Evolutionary conservation across 2,113 vertebrate species (phyloP), one percentile per base, ranked within the genome.

Genomic region (Tragelaphus strepsiceros): DNA sequence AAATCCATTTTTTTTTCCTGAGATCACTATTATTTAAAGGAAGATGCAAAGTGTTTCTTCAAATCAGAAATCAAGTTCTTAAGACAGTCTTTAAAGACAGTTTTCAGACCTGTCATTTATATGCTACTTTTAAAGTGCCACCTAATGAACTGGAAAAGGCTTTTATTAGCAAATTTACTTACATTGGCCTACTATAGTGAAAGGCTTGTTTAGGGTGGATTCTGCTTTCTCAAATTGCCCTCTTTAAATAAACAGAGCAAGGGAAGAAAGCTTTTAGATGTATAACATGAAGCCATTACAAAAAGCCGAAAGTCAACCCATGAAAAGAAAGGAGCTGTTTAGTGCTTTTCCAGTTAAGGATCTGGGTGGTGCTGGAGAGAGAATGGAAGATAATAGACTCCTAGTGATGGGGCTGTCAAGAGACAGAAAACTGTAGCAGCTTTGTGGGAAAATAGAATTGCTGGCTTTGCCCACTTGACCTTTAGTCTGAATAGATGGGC

Each of bases 201-300:
- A 94, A 91, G 96, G 58, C 74, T 98, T 59, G 49, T 86, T 97
- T 61, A 46, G 91, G 53, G 32, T 64, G 43, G 81, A 59, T 78
- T 84, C 64, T 94, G 53, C 87, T 88, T n/a, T 56, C 95, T 97
- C 98, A 98, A 98, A 98, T 99, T 98, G 98, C 97, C 97, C 98
- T 98, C 97, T 98, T 99, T 99, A 99, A 99, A 99, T 98, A 99
- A 99, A 99, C 98, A 98, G 91, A 95, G 98, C 56, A 91, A 90
- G 96, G 91, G 74, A 90, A 97, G 94, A 97, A 99, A 99, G 98
- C 98, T 99, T 99, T 99, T 99, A 99, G 93, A 93, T 97, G 67
- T 95, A 98, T 97, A 98, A 99, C 98, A 96, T 98, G 98, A 99
- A 99, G 98, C 98, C 98, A 97, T 99, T 99, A 98, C 97, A 98